Percentiles rank a stretch among this genome's conserved stretches.
These are phyloP conservation scores for Heptranchias perlo DNA, from an alignment of 2,113 vertebrate genomes.

Conservation along the genomic window DNA sequence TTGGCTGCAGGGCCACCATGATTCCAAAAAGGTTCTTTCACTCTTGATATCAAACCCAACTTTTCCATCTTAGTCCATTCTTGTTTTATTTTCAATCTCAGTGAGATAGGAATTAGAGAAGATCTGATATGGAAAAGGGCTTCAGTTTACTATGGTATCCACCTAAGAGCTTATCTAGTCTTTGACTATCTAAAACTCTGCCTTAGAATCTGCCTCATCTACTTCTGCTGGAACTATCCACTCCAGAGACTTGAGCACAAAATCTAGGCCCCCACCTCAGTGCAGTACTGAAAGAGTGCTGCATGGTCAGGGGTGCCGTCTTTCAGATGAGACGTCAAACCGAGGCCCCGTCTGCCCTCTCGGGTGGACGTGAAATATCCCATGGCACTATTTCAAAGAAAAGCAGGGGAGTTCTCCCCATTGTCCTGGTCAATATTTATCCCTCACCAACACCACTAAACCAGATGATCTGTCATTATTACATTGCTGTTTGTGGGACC, in stretches of 20 bases:
- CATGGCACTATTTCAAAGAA: not conserved
- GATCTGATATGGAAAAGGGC: not conserved
- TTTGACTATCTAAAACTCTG: not conserved
- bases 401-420: not conserved
- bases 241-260: not conserved
- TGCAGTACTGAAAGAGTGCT: not conserved
- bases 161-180: not conserved
- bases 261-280: not conserved
- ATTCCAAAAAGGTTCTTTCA: too few relatives aligned
- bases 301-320: not conserved
- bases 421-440: not conserved
- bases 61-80: not conserved
- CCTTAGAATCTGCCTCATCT: not conserved
- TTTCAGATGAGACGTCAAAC: not conserved
- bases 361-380: not conserved
- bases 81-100: not conserved
- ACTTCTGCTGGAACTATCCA: not conserved
- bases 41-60: not conserved
- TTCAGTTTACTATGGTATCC: not conserved
- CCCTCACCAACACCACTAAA: not conserved
- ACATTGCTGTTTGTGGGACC: not conserved
- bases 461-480: not conserved
- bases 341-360: not conserved
- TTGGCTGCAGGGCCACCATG: not conserved
- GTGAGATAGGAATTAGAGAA: not conserved